Percentiles rank a stretch among this genome's conserved stretches.
Conservation (phyloP, 2,797 vertebrate genomes). For the Rachycentron canadum region DNA sequence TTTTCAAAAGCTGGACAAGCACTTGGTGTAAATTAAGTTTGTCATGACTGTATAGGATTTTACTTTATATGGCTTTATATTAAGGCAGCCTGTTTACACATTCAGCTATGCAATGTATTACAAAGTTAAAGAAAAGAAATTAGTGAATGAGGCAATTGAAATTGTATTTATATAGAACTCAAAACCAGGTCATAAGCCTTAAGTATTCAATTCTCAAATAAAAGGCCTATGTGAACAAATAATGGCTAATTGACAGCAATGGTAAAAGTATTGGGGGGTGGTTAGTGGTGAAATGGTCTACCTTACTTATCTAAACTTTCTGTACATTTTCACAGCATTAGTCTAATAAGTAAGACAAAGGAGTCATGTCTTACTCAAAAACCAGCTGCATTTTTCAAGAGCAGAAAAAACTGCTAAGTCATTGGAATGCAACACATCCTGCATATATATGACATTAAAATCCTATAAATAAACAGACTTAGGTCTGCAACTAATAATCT, state of each 20-base stretch:
- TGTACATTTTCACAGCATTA: not conserved
- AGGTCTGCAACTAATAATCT: not conserved
- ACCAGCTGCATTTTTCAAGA: not conserved
- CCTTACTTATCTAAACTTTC: not conserved
- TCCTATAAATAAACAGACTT: not conserved
- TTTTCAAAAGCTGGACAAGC: not conserved
- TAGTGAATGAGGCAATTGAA: too few species aligned
- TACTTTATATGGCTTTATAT: not conserved
- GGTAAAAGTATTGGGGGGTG: not conserved
- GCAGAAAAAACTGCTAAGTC: not conserved
- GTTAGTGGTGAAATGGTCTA: not conserved
- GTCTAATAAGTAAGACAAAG: not conserved
- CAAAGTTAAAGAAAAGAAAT: not conserved
- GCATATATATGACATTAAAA: not conserved
- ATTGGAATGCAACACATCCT: not conserved
- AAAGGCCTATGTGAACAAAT: not conserved
- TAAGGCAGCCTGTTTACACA: not conserved
- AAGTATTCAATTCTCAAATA: not conserved
- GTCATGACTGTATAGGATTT: not conserved
- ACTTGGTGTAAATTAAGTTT: not conserved
- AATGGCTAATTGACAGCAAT: not conserved
- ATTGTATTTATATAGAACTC: not conserved
- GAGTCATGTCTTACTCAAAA: constrained; percentile 1
- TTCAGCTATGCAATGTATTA: not conserved
- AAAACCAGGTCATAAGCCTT: not conserved